Conservation (phyloP, 2,797 vertebrate species). For the Presbytis comata region DNA sequence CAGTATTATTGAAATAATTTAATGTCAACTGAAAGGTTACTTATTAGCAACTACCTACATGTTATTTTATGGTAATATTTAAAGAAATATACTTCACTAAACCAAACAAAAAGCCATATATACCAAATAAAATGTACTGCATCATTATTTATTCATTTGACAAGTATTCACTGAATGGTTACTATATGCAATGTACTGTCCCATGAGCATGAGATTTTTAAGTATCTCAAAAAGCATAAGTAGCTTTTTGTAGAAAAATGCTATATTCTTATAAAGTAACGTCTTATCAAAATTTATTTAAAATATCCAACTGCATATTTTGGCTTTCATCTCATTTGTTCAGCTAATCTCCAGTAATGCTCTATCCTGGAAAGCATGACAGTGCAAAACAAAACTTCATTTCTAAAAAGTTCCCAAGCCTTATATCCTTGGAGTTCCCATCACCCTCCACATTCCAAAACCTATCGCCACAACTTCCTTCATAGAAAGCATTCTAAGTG, state of each 20-base stretch:
- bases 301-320: not conserved
- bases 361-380: not conserved
- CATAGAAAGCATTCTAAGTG: not conserved
- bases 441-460: not conserved
- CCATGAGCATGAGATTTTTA: not conserved
- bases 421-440: not conserved
- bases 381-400: not conserved
- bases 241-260: not conserved
- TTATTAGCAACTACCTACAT: not conserved
- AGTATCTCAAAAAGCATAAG: not conserved
- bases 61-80: not conserved
- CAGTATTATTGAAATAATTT: not conserved
- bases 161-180: not conserved
- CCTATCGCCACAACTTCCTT: constrained; percentile 17
- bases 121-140: not conserved
- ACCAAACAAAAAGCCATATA: not conserved
- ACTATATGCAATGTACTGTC: not conserved
- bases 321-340: not conserved
- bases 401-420: not conserved
- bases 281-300: not conserved
- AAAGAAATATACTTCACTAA: not conserved
- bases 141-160: not conserved
- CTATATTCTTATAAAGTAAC: not conserved
- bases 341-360: not conserved
- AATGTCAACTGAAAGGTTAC: not conserved